Evolutionary conservation across 2,113 vertebrate genomes (phyloP).

Genomic region (Leptosomus discolor): DNA sequence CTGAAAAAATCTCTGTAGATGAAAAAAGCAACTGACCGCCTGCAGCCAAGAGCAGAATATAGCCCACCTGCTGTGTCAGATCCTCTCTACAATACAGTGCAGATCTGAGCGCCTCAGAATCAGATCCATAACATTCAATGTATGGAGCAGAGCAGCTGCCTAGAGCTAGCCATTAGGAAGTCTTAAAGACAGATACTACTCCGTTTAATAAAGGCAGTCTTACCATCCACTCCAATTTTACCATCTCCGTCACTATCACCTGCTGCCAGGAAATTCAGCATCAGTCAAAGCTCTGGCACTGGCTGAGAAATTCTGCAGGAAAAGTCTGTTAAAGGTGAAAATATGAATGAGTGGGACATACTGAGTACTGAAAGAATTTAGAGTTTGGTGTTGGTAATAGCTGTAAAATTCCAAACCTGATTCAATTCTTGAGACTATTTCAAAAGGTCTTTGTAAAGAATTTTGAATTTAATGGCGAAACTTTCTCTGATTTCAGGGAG

Average conservation of each 20-base stretch:
- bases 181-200: background rate
- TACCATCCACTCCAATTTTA: conserved; percentile 81
- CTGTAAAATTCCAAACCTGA: background rate
- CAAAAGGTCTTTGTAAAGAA: background rate
- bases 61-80: background rate
- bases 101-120: background rate
- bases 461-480: background rate
- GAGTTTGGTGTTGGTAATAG: background rate
- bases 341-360: background rate
- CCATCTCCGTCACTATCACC: conserved; percentile 81
- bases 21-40: background rate
- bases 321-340: conserved; percentile 59
- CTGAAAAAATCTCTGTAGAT: background rate
- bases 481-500: background rate
- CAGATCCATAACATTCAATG: background rate
- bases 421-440: background rate
- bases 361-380: background rate
- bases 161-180: background rate
- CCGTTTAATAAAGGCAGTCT: background rate
- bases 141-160: background rate
- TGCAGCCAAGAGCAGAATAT: background rate
- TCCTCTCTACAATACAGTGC: background rate
- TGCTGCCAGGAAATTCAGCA: conserved; percentile 74
- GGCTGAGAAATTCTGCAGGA: conserved; percentile 80
- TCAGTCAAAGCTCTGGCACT: conserved; percentile 75